These are phyloP conservation scores for Porites divaricata DNA, from an alignment of 92 coral and sea anemone genomes.

Conservation along the genomic window DNA sequence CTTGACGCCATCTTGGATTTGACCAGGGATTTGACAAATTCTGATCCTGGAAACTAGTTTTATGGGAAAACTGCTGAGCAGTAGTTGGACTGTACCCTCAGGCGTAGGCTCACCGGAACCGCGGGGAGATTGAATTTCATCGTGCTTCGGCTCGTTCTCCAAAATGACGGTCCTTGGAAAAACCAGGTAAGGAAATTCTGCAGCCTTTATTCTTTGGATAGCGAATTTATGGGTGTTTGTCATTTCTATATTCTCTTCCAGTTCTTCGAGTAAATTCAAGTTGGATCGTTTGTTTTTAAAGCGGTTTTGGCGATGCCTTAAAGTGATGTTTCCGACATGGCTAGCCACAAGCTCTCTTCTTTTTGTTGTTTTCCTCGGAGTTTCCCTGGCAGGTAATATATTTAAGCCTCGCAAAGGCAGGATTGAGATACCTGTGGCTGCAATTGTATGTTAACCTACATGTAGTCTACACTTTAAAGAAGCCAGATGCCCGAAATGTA, in stretches of 20 bases:
- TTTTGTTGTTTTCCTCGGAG: conserved; percentile 78
- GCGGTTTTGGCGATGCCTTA: conserved; percentile 80
- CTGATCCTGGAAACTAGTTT: neutral
- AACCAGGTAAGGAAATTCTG: neutral
- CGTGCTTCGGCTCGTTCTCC: neutral
- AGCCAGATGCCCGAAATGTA: no score
- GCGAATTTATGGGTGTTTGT: neutral
- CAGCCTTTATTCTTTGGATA: neutral
- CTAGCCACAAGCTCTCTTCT: conserved; percentile 77
- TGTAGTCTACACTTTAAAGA: no score
- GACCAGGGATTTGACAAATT: neutral
- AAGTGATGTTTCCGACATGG: conserved; percentile 82
- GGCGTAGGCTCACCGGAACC: neutral
- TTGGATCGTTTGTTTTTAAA: conserved; percentile 84
- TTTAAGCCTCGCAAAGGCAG: neutral
- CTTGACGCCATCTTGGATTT: conserved; percentile 81
- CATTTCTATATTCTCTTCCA: neutral
- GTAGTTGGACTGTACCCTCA: neutral
- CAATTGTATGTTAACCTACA: no score
- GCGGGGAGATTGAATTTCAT: neutral
- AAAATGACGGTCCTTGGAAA: conserved; percentile 3
- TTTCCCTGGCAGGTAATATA: conserved; percentile 72
- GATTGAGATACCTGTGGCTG: neutral
- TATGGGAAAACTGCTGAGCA: conserved; percentile 2
- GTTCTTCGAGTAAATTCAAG: conserved; percentile 41